Conservation (phyloP, 2,888 invertebrate genomes). For the Blastobasis adustella region DNA sequence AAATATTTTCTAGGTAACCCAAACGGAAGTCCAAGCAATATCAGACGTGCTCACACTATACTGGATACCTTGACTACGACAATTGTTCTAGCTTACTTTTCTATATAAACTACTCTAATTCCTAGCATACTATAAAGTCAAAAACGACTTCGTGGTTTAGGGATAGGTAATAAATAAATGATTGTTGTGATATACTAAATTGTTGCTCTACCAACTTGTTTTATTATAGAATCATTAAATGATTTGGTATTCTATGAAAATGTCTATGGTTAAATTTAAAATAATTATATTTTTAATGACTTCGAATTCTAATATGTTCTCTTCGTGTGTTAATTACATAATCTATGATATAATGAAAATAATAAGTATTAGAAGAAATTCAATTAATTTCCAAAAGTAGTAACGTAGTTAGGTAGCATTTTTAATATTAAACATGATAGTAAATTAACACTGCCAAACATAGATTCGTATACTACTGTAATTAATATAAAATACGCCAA, state of each 20-base stretch:
- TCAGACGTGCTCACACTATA: conserved; percentile 56
- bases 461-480: conserved; percentile 32
- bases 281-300: too few relatives aligned
- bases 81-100: conserved; percentile 26
- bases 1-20: conserved; percentile 72
- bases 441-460: conserved; percentile 68
- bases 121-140: conserved; percentile 28
- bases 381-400: too few relatives aligned
- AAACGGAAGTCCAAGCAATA: conserved; percentile 67
- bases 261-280: too few relatives aligned
- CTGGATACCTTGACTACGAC: conserved; percentile 52
- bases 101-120: neutral
- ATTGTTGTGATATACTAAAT: conserved; percentile 65
- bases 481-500: conserved; percentile 31
- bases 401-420: too few relatives aligned
- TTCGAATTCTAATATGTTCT: too few relatives aligned
- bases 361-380: too few relatives aligned
- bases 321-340: too few relatives aligned
- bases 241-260: conserved; percentile 15
- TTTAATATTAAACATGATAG: conserved; percentile 10
- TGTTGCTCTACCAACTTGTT: conserved; percentile 39
- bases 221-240: conserved; percentile 25
- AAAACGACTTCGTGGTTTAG: conserved; percentile 65
- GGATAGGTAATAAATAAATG: conserved; percentile 25
- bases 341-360: too few relatives aligned